Evolutionary conservation across 2,888 invertebrate genomes (phyloP), one percentile per base, ranked within the genome.

Genomic region (Lithophane semibrunnea): DNA sequence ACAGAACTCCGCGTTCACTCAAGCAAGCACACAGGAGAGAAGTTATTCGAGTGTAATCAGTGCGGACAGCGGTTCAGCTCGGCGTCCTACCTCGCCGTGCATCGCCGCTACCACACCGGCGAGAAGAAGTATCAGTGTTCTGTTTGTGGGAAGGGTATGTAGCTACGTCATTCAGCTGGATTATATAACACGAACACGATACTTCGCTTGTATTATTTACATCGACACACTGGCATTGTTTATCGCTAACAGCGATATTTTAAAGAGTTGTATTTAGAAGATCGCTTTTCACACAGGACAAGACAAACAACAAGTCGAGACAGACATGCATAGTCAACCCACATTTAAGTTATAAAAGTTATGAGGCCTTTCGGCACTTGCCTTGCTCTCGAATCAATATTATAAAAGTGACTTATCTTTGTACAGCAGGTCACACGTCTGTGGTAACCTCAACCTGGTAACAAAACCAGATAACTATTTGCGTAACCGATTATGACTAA

Each of bases 11-110:
- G 97, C 79, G 94, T 94, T 78, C 97, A 97, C 90, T 83, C 92
- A 12, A 92, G 89, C 86, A 93, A 93, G 83, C 97, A 97, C 89
- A 93, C 96, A 0, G 96, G 96, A 56, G 96, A 96, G 92, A 96
- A 96, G 87, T 87, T 96, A 88, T 96, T 95, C 92, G 94, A 92
- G 49, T 97, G 97, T 92, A 91, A 92, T 74, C 75, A 90, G 56
- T 96, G 96, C 88, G 70, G 89, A 18, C 96, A 95, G 90, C 91
- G 95, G 71, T 96, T 96, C 93, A 95, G 95, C 88, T 94, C 96
- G 0, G 94, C 96, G 1, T 94, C 96, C 0, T 94, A 95, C 88
- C 92, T 96, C 24, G 96, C 96, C 63, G 96, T 94, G 85, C 96
- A 97, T 81, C 91, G 95, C 56, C 92, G 96, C 2, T 89, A 93